These are phyloP conservation scores for Mesitornis unicolor DNA, from an alignment of 2,113 vertebrate genomes.

Conservation along the genomic window DNA sequence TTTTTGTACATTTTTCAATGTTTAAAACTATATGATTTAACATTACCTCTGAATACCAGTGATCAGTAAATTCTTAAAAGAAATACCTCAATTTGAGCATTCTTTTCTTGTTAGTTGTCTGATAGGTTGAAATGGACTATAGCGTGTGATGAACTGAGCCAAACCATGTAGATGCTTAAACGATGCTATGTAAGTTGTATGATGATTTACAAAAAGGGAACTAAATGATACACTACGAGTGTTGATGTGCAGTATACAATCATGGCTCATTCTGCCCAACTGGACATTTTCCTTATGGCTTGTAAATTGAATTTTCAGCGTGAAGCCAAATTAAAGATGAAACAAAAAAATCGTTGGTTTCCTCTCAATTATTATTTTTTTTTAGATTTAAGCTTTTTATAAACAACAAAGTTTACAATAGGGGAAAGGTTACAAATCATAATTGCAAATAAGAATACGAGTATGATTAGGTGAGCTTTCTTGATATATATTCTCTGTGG, in stretches of 20 bases:
- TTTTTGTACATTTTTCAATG: slow-evolving; percentile 66
- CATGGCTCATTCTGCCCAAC: slow-evolving; percentile 37
- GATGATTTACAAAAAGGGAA: slow-evolving; percentile 12
- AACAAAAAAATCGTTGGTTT: background rate
- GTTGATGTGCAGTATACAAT: slow-evolving; percentile 24
- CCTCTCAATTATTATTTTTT: background rate
- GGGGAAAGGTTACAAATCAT: background rate
- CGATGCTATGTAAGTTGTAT: background rate
- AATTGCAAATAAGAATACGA: background rate
- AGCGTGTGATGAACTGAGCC: slow-evolving; percentile 13
- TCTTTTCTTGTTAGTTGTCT: slow-evolving; percentile 32
- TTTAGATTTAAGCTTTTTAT: background rate
- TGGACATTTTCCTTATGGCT: slow-evolving; percentile 38
- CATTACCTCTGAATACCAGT: slow-evolving; percentile 60
- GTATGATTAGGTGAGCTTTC: background rate
- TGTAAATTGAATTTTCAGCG: slow-evolving; percentile 61
- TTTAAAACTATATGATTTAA: slow-evolving; percentile 46
- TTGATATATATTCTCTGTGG: background rate
- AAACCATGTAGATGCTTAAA: background rate
- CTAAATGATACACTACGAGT: slow-evolving; percentile 19
- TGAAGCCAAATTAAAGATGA: slow-evolving; percentile 62
- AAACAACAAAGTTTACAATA: background rate
- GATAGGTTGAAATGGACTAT: background rate
- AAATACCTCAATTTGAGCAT: slow-evolving; percentile 68
- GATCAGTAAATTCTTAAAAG: slow-evolving; percentile 52